Conservation (phyloP, 2,888 invertebrate genomes). For the Acleris literana region DNA sequence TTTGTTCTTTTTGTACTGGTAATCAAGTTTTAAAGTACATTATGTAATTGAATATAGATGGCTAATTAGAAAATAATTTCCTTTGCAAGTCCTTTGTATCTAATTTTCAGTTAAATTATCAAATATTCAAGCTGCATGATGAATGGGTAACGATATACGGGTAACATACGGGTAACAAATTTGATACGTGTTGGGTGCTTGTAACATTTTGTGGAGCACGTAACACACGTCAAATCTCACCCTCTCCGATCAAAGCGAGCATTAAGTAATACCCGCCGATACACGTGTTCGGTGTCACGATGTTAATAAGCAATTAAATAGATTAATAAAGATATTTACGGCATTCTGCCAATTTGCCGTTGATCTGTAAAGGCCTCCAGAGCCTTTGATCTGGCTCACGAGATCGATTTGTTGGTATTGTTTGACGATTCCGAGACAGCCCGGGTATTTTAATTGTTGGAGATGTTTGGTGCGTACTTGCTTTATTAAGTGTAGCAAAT, state of each 20-base stretch:
- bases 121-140: no score
- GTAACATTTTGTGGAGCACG: conserved; percentile 40
- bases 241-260: conserved; percentile 63
- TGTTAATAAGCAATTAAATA: conserved; percentile 80
- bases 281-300: conserved; percentile 64
- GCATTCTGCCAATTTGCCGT: conserved; percentile 70
- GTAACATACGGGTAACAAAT: conserved; percentile 36
- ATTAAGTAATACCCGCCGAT: conserved; percentile 68
- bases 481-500: no score
- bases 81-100: conserved; percentile 17
- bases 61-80: neutral
- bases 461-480: conserved; percentile 50
- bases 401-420: conserved; percentile 70
- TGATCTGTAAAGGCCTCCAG: conserved; percentile 57
- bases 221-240: conserved; percentile 43
- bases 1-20: conserved; percentile 9
- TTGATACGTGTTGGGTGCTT: conserved; percentile 33
- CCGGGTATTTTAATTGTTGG: conserved; percentile 39
- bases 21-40: neutral
- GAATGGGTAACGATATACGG: conserved; percentile 45
- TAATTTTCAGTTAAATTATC: neutral
- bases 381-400: conserved; percentile 66
- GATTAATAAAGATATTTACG: conserved; percentile 78
- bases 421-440: conserved; percentile 66
- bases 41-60: neutral